Base-by-base conservation (phyloP, 2,888 invertebrate species). In the Clostera curtula region DNA sequence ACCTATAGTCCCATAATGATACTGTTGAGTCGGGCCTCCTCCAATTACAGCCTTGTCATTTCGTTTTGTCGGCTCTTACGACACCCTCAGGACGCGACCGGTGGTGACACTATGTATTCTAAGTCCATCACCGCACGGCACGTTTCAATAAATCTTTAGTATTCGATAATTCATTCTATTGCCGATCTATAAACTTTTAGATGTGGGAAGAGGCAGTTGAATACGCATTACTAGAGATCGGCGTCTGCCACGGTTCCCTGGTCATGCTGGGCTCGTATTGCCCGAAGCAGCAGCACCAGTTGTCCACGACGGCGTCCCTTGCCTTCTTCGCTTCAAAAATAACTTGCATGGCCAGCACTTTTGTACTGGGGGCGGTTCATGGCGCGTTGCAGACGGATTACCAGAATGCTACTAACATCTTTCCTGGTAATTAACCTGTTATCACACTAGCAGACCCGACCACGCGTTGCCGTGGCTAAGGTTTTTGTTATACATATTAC, bases 151-250 rank as follows among this genome's bases (percentile, higher is more conserved):
- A n/a, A n/a, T n/a, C n/a, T n/a, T n/a, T n/a, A n/a, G n/a, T n/a
- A n/a, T n/a, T n/a, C n/a, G n/a, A n/a, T n/a, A n/a, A n/a, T n/a
- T n/a, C n/a, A n/a, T n/a, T n/a, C n/a, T n/a, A n/a, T n/a, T n/a
- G n/a, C n/a, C n/a, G n/a, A n/a, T n/a, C n/a, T n/a, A n/a, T n/a
- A n/a, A n/a, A n/a, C n/a, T n/a, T n/a, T n/a, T n/a, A 83, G 80
- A 65, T 85, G 19, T 85, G 83, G 83, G 68, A 71, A 1, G 67
- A 74, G 20, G 83, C 84, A 1, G 44, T 76, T 11, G 82, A 83
- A 39, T 82, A 72, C 35, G 49, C 74, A 0, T 49, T 84, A 1
- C 29, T 85, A 6, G 64, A 84, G 44, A 68, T 80, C 66, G 52
- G 70, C 0, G 51, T 79, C 0, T 61, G 65, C 1, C 76, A 79